phyloP scores from a whole-genome alignment of 2,113 vertebrate species.

The Carlito syrichta region DNA sequence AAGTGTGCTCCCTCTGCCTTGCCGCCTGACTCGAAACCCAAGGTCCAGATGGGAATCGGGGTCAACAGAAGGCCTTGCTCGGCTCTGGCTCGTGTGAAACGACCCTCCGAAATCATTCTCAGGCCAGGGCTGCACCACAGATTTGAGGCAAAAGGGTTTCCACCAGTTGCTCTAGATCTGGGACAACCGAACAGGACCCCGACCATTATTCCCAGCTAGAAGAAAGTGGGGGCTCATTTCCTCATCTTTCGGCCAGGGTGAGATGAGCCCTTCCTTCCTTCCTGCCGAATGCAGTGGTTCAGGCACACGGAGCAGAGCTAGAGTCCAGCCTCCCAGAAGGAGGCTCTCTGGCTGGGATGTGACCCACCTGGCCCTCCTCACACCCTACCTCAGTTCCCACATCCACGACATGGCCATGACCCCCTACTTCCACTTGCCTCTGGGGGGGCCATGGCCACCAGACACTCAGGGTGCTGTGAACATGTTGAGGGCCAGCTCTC shows the following conservation, averaged over 20 bases:
- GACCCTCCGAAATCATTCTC: not conserved
- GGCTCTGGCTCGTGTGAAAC: not conserved
- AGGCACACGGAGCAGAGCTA: not conserved
- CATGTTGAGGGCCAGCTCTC: not conserved
- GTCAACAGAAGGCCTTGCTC: not conserved
- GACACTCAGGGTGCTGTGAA: not conserved
- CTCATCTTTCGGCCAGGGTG: not conserved
- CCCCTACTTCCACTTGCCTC: not conserved
- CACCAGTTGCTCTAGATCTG: not conserved
- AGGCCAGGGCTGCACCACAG: not conserved
- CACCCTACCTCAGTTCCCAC: too few species aligned
- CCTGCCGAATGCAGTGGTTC: not conserved
- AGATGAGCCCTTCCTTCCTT: not conserved
- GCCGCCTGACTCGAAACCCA: not conserved
- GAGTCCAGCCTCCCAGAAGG: not conserved
- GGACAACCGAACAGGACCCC: rapidly evolving
- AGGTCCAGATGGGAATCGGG: not conserved
- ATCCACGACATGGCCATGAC: too few species aligned
- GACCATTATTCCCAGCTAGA: not conserved
- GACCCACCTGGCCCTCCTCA: too few species aligned
- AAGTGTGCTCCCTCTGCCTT: not conserved
- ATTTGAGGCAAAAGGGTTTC: not conserved
- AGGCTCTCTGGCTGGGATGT: too few species aligned
- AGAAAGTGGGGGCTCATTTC: not conserved
- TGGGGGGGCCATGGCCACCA: not conserved